Conservation (phyloP, 1,140 invertebrate species). For the Drosophila nikananu region DNA sequence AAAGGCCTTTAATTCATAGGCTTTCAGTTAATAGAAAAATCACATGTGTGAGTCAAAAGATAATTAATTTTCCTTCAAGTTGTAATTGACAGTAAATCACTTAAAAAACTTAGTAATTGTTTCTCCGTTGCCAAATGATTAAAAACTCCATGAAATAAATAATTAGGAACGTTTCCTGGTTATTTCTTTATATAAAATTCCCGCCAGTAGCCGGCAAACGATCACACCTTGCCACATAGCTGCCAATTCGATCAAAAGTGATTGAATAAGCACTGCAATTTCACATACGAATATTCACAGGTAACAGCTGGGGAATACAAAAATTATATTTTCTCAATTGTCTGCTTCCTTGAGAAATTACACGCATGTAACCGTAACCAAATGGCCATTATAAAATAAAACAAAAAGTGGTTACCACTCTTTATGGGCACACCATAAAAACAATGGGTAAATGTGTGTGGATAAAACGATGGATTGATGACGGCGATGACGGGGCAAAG, state of each 20-base stretch:
- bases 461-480: slow-evolving; percentile 27
- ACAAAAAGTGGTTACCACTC: slow-evolving; percentile 21
- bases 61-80: neutral
- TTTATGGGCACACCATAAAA: slow-evolving; percentile 27
- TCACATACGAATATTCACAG: slow-evolving; percentile 34
- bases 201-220: neutral
- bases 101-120: slow-evolving; percentile 6
- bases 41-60: neutral
- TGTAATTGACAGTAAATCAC: slow-evolving; percentile 4
- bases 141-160: slow-evolving; percentile 7
- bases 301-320: neutral
- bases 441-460: neutral
- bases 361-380: slow-evolving; percentile 59
- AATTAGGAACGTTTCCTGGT: slow-evolving; percentile 17
- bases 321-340: slow-evolving; percentile 50
- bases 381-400: slow-evolving; percentile 39
- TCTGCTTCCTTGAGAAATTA: slow-evolving; percentile 80
- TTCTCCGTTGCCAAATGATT: slow-evolving; percentile 8
- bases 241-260: slow-evolving; percentile 40
- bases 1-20: neutral
- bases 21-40: neutral
- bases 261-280: slow-evolving; percentile 48
- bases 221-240: slow-evolving; percentile 35
- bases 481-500: slow-evolving; percentile 41
- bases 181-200: slow-evolving; percentile 12